Evolutionary conservation across 2,797 vertebrate species (phyloP), one percentile per base, ranked within the genome.

Genomic region (Echiichthys vipera): DNA sequence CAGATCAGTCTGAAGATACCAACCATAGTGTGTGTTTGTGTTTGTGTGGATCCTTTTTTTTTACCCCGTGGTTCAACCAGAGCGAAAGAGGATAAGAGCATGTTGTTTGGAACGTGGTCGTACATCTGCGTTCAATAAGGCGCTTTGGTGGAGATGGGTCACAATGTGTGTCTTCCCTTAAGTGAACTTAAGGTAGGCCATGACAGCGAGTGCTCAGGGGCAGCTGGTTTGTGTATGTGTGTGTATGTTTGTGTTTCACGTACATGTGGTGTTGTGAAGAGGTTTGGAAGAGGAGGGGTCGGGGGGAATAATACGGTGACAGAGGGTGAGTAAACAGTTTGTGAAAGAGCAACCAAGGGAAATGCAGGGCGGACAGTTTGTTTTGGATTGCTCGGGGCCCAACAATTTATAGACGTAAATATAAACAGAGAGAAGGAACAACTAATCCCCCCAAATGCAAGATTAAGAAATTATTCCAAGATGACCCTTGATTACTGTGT

Each of bases 341-440:
- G 83, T 49, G 66, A 73, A 86, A 88, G 40, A 88, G 78, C 80
- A 83, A 70, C 22, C 43, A 71, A 59, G 47, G 66, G 57, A 90
- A 88, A 80, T 85, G 65, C 87, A 83, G 81, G 88, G 78, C 78
- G 86, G 80, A 76, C 65, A 42, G 87, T 89, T 93, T 93, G 88
- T 90, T 91, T 93, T 92, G 83, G 82, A 84, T 84, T 22, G 85
- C 86, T 88, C 39, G 25, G 56, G 84, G 82, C 76, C 75, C 57
- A 71, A 78, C 80, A 89, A 84, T 92, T 92, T 89, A 84, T 86
- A 92, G 90, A 91, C 89, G 91, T 88, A 90, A 93, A 92, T 92
- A 84, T 87, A 94, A 94, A 92, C 90, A 93, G 57, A 63, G 63
- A 69, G 73, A 50, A 34, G 80, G 83, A 85, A 91, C 81, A 67